phyloP scores from a whole-genome alignment of 2,113 vertebrate species.

The Miniopterus natalensis region DNA sequence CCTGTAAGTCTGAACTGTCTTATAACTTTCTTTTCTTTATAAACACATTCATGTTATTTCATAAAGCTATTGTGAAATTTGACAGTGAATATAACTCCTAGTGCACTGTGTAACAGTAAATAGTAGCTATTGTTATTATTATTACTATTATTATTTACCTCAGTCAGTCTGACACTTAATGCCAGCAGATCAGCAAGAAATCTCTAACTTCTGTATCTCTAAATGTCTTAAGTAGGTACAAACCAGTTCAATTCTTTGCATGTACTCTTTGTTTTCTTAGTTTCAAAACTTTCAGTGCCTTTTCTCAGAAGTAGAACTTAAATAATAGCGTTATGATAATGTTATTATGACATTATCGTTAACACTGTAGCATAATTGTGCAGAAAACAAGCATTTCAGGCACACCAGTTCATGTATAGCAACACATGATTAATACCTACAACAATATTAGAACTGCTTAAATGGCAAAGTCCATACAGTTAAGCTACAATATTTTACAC shows the following conservation, averaged over 20 bases:
- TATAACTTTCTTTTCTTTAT: background rate
- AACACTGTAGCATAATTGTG: background rate
- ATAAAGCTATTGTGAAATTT: background rate
- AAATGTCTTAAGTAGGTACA: background rate
- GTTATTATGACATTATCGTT: background rate
- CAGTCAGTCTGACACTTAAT: background rate
- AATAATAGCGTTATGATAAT: background rate
- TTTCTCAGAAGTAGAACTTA: background rate
- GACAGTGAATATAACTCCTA: background rate
- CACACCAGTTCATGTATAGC: background rate
- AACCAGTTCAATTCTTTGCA: background rate
- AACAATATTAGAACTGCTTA: background rate
- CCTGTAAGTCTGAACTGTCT: background rate
- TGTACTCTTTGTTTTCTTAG: background rate
- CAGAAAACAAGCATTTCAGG: background rate
- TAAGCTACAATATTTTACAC: background rate
- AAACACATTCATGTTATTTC: background rate
- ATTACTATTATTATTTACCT: background rate
- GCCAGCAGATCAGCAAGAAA: background rate
- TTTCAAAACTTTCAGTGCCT: background rate
- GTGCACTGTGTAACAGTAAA: background rate
- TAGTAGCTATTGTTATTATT: background rate
- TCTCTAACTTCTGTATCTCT: background rate
- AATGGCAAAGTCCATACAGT: background rate
- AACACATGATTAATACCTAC: background rate